Conservation (phyloP, 1,140 invertebrate species). For the Drosophila arizonae region DNA sequence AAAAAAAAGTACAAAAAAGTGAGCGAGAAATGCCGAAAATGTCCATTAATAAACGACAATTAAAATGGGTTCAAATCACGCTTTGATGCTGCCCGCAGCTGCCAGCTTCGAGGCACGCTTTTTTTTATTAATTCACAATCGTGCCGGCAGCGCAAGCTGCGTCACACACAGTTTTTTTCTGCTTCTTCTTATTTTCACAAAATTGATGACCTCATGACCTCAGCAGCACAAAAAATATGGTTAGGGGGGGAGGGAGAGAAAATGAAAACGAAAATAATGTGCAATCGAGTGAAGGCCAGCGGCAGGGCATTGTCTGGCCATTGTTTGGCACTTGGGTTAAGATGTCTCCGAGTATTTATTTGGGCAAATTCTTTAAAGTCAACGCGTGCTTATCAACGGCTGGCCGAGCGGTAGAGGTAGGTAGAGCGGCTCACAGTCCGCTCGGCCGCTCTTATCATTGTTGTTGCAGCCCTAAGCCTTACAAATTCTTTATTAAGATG, state of each 20-base stretch:
- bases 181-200: slow-evolving; percentile 7
- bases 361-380: slow-evolving; percentile 62
- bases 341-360: slow-evolving; percentile 23
- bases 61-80: slow-evolving; percentile 54
- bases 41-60: slow-evolving; percentile 57
- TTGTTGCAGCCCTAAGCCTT: slow-evolving; percentile 51
- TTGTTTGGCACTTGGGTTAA: slow-evolving; percentile 49
- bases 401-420: not conserved
- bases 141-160: slow-evolving; percentile 20
- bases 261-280: slow-evolving; percentile 13
- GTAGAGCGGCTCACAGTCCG: not conserved
- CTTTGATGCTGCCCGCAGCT: slow-evolving; percentile 51
- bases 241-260: not conserved
- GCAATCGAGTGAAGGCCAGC: slow-evolving; percentile 5
- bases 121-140: slow-evolving; percentile 15
- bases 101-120: slow-evolving; percentile 5
- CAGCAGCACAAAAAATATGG: slow-evolving; percentile 10
- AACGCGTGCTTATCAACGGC: slow-evolving; percentile 44
- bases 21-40: slow-evolving; percentile 13
- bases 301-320: slow-evolving; percentile 23
- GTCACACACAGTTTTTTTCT: slow-evolving; percentile 25
- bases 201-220: slow-evolving; percentile 71
- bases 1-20: slow-evolving; percentile 22
- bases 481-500: slow-evolving; percentile 71
- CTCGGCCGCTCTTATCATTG: slow-evolving; percentile 6